Evolutionary conservation across 2,113 vertebrate genomes (phyloP).

Genomic region (Syngnathus floridae): DNA sequence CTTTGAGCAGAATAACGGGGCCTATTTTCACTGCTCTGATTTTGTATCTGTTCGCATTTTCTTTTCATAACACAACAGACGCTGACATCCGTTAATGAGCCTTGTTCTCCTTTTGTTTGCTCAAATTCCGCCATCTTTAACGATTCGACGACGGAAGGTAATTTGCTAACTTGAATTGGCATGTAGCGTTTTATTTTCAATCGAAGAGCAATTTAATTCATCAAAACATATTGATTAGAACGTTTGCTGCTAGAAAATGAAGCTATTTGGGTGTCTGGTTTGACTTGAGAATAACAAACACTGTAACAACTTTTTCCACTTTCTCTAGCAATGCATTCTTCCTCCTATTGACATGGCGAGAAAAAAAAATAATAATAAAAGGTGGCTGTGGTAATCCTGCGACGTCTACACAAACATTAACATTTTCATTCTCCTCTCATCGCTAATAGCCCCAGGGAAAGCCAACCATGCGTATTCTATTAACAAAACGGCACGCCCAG

Average conservation of each 20-base stretch:
- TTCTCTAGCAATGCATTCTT: slow-evolving; percentile 8
- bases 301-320: not conserved
- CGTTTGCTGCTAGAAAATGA: not conserved
- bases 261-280: not conserved
- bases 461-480: slow-evolving; percentile 65
- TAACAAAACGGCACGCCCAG: slow-evolving; percentile 67
- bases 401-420: slow-evolving; percentile 60
- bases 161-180: not conserved
- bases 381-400: slow-evolving; percentile 40
- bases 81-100: not conserved
- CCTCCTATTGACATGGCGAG: slow-evolving; percentile 11
- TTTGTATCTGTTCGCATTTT: not conserved
- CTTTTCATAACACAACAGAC: not conserved
- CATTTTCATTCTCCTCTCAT: slow-evolving; percentile 66
- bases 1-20: too few species aligned
- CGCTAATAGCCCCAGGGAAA: slow-evolving; percentile 63
- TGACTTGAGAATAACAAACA: not conserved
- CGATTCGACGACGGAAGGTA: not conserved
- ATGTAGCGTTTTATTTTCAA: not conserved
- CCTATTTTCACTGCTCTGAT: not conserved
- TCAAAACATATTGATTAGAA: slow-evolving; percentile 7
- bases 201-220: slow-evolving; percentile 3
- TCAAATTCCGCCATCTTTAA: not conserved
- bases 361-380: slow-evolving; percentile 25
- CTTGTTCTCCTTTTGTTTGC: not conserved